These are phyloP conservation scores for Scolanthus callimorphus DNA, from an alignment of 92 coral and sea anemone genomes.

Conservation along the genomic window DNA sequence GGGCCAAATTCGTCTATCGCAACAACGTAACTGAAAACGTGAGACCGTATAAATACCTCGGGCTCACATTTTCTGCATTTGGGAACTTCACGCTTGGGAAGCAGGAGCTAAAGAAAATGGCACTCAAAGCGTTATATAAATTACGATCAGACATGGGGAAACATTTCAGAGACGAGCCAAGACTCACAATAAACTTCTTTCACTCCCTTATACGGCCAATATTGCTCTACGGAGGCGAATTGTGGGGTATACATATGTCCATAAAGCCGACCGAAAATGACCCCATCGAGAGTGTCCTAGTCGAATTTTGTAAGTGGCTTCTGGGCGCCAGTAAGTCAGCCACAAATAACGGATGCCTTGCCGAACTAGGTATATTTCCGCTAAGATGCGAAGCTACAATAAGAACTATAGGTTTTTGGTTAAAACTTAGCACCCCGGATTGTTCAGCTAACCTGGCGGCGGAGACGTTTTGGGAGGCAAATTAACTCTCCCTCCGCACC, in stretches of 20 bases:
- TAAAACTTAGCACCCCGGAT: not conserved
- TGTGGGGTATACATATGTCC: not conserved
- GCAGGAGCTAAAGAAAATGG: not conserved
- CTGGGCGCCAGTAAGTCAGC: not conserved
- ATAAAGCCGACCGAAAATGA: not conserved
- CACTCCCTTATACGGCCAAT: not conserved
- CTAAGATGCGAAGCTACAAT: not conserved
- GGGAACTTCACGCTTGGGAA: not conserved
- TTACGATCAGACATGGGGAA: not conserved
- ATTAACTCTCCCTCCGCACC: not conserved
- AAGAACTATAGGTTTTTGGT: not conserved
- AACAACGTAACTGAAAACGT: not conserved
- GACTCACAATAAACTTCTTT: not conserved
- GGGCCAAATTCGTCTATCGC: not conserved
- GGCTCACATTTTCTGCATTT: not conserved
- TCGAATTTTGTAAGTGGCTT: not conserved
- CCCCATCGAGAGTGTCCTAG: not conserved
- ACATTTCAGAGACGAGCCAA: not conserved
- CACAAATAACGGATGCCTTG: not conserved
- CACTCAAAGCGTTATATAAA: conserved; percentile 1
- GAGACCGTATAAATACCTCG: not conserved
- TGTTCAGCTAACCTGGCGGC: not conserved
- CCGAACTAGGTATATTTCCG: not conserved
- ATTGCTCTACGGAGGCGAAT: not conserved
- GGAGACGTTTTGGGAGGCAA: conserved; percentile 1